phyloP scores from a whole-genome alignment of 2,797 vertebrate species.

The Steatocranus sp. region DNA sequence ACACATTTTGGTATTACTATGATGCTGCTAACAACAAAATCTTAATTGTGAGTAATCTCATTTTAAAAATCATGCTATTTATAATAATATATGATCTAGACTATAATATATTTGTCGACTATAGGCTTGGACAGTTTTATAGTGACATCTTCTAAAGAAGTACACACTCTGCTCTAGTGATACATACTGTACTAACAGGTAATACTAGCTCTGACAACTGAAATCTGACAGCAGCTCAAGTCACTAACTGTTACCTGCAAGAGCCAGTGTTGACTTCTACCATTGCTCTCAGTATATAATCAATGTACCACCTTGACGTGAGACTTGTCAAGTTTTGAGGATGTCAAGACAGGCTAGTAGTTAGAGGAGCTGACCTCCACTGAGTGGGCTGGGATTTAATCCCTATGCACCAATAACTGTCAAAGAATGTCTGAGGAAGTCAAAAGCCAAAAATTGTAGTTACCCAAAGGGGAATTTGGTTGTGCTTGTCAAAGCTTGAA shows the following conservation, averaged over 20 bases:
- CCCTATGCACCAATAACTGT: constrained; percentile 43
- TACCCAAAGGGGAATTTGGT: background rate
- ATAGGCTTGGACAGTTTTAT: background rate
- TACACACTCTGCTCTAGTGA: background rate
- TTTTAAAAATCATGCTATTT: background rate
- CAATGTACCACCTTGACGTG: background rate
- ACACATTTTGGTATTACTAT: background rate
- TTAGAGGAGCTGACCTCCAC: constrained; percentile 33
- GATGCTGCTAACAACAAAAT: background rate
- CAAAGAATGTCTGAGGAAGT: constrained; percentile 26
- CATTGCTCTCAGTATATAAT: constrained; percentile 7
- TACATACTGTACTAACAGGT: background rate
- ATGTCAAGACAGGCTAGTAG: constrained; percentile 26
- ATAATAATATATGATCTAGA: background rate
- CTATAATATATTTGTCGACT: background rate
- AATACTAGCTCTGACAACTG: background rate
- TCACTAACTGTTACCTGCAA: constrained; percentile 12
- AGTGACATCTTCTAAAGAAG: background rate
- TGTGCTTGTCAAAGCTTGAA: constrained; percentile 21
- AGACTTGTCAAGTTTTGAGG: constrained; percentile 24
- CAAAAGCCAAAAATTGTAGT: constrained; percentile 2
- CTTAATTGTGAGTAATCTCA: background rate
- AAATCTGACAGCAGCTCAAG: constrained; percentile 6
- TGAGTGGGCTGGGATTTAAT: constrained; percentile 1
- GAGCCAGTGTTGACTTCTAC: constrained; percentile 4